Conservation (phyloP, 2,113 vertebrate genomes). For the Stigmatopora nigra region DNA sequence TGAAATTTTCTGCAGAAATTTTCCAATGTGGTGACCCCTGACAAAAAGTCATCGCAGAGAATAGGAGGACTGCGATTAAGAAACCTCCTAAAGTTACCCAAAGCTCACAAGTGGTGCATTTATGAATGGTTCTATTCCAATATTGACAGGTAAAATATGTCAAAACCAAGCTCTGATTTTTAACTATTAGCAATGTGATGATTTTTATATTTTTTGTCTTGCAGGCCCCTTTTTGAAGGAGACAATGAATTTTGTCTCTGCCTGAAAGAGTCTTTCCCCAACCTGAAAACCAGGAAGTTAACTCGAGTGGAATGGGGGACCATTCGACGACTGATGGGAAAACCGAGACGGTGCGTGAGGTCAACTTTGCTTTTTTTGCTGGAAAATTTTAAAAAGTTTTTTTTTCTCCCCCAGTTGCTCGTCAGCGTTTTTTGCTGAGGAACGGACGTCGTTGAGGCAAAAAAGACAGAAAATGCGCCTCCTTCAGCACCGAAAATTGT, state of each 20-base stretch:
- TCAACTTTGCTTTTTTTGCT: background rate
- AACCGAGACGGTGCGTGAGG: slow-evolving; percentile 83
- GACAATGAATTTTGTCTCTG: slow-evolving; percentile 99
- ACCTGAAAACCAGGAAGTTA: slow-evolving; percentile 93
- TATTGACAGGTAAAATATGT: slow-evolving; percentile 84
- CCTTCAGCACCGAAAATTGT: slow-evolving; percentile 90
- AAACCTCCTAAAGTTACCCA: slow-evolving; percentile 95
- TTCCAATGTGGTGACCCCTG: slow-evolving; percentile 81
- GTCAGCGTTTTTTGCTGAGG: slow-evolving; percentile 95
- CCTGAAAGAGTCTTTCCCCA: slow-evolving; percentile 96
- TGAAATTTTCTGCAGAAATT: slow-evolving; percentile 75
- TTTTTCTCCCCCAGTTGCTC: slow-evolving; percentile 81
- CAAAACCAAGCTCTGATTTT: background rate
- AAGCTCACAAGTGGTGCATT: slow-evolving; percentile 99
- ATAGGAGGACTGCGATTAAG: slow-evolving; percentile 92
- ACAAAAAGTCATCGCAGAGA: slow-evolving; percentile 93
- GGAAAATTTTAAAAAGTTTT: background rate
- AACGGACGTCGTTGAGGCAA: slow-evolving; percentile 87
- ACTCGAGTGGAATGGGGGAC: slow-evolving; percentile 97
- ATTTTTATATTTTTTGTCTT: slow-evolving; percentile 39
- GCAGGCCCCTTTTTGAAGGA: slow-evolving; percentile 94
- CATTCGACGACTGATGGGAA: slow-evolving; percentile 95
- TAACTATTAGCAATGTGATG: background rate
- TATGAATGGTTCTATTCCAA: slow-evolving; percentile 99
- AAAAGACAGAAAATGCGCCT: slow-evolving; percentile 95